These are phyloP conservation scores for Marronus borbonicus DNA, from an alignment of 2,888 invertebrate genomes.

Conservation along the genomic window DNA sequence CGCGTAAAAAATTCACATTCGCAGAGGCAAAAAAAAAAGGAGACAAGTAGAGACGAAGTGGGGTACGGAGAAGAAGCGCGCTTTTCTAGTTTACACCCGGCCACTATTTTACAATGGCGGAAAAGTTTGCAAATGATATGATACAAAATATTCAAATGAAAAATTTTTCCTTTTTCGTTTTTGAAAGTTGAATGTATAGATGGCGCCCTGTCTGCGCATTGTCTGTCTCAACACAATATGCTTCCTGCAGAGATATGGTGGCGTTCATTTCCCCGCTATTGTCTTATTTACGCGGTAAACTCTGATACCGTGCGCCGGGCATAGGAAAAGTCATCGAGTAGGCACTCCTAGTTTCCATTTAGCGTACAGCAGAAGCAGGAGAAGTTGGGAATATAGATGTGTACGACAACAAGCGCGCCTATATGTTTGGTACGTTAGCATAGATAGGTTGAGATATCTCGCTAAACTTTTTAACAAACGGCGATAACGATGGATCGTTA, in stretches of 20 bases:
- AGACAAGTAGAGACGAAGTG: neutral
- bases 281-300: slow-evolving; percentile 60
- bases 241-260: slow-evolving; percentile 66
- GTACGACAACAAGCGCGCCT: neutral
- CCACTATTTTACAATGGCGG: slow-evolving; percentile 49
- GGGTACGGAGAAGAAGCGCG: neutral
- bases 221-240: slow-evolving; percentile 63
- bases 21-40: slow-evolving; percentile 12
- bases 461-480: too few species aligned
- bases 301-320: slow-evolving; percentile 34
- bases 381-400: neutral
- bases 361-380: neutral
- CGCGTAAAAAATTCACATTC: slow-evolving; percentile 32
- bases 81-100: slow-evolving; percentile 40
- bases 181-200: slow-evolving; percentile 56
- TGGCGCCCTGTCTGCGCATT: slow-evolving; percentile 61
- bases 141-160: slow-evolving; percentile 54
- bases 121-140: slow-evolving; percentile 53
- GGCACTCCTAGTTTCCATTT: slow-evolving; percentile 28
- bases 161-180: slow-evolving; percentile 47
- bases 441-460: too few species aligned
- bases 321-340: slow-evolving; percentile 45
- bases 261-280: slow-evolving; percentile 68
- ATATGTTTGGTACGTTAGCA: too few species aligned
- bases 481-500: too few species aligned